phyloP scores from a whole-genome alignment of 2,113 vertebrate species.

The Copsychus sechellarum region DNA sequence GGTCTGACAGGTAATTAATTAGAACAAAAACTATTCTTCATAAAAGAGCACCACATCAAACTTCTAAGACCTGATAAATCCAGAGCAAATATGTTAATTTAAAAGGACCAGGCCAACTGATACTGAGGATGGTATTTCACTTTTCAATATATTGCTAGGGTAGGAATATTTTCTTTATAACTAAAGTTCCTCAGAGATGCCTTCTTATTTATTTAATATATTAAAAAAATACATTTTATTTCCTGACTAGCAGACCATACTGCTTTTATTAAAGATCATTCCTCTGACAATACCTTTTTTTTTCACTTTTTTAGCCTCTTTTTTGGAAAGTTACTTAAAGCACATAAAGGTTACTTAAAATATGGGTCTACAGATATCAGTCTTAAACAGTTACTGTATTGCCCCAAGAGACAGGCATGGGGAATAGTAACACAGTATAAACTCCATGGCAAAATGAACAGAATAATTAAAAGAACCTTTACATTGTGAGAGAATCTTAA shows the following conservation, averaged over 20 bases:
- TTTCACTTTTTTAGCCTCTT: conserved; percentile 5
- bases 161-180: not conserved
- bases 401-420: not conserved
- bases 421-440: not conserved
- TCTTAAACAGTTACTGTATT: not conserved
- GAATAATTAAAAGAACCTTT: not conserved
- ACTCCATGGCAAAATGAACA: not conserved
- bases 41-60: not conserved
- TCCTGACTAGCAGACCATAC: not conserved
- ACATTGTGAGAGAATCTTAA: not conserved
- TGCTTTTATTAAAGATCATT: conserved; percentile 31
- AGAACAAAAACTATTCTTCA: not conserved
- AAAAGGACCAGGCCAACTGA: not conserved
- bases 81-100: not conserved
- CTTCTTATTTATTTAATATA: not conserved
- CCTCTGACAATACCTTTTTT: not conserved
- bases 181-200: not conserved
- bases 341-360: not conserved
- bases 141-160: not conserved
- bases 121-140: not conserved
- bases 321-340: conserved; percentile 8
- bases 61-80: not conserved
- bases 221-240: not conserved
- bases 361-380: not conserved
- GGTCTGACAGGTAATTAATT: not conserved